phyloP scores from a whole-genome alignment of 2,888 invertebrate species.

The Morpho achilles region DNA sequence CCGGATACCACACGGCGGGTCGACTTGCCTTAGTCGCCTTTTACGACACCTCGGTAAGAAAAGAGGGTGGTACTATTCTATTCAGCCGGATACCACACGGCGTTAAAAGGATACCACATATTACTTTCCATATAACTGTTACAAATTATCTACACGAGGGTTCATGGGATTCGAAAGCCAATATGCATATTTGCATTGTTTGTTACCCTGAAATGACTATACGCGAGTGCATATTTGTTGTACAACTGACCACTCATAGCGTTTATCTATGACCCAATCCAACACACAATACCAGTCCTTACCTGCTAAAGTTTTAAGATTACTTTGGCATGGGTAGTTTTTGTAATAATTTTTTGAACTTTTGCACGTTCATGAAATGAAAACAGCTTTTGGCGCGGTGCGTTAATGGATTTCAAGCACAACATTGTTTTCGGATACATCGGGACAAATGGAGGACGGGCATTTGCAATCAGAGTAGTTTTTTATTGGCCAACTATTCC shows the following conservation, averaged over 20 bases:
- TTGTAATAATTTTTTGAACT: background rate
- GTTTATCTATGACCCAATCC: background rate
- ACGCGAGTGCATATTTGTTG: slow-evolving; percentile 49
- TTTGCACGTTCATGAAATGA: slow-evolving; percentile 36
- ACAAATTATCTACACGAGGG: slow-evolving; percentile 18
- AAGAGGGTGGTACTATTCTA: too few species aligned
- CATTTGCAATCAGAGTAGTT: slow-evolving; percentile 45
- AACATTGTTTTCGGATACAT: slow-evolving; percentile 64
- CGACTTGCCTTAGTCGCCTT: too few species aligned
- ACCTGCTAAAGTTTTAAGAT: background rate
- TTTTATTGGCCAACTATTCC: slow-evolving; percentile 35
- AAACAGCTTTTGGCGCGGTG: slow-evolving; percentile 44
- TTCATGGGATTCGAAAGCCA: slow-evolving; percentile 31
- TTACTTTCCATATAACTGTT: slow-evolving; percentile 8
- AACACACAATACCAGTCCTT: slow-evolving; percentile 5
- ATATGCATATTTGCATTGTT: slow-evolving; percentile 37
- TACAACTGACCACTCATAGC: slow-evolving; percentile 20
- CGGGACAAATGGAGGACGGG: slow-evolving; percentile 49
- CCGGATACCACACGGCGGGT: too few species aligned
- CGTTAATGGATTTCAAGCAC: slow-evolving; percentile 66
- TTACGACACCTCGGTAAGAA: too few species aligned
- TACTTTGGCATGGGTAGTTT: slow-evolving; percentile 5
- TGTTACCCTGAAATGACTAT: slow-evolving; percentile 41
- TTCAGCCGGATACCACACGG: too few species aligned
- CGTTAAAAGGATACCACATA: too few species aligned